Percentiles rank a stretch among this genome's conserved stretches.
Evolutionary conservation across 2,113 vertebrate genomes (phyloP).

Genomic region (Microtus pennsylvanicus): DNA sequence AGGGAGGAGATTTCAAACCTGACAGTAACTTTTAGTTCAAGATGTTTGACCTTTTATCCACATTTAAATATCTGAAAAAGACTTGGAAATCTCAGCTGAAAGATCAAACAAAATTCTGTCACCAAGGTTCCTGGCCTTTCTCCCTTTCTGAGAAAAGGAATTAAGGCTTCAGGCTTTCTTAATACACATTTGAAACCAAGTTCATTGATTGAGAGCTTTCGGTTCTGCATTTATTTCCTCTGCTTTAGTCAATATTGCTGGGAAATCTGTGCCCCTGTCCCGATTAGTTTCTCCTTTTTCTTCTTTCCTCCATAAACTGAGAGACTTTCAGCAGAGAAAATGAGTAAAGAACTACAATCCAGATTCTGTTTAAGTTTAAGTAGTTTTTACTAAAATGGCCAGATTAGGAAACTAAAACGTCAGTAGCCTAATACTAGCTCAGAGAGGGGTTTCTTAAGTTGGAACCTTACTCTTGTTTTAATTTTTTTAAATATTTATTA

Average conservation of each 20-base stretch:
- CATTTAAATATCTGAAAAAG: slow-evolving; percentile 79
- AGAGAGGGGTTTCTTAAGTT: neutral
- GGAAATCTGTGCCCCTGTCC: neutral
- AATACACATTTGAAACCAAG: slow-evolving; percentile 69
- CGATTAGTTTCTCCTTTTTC: slow-evolving; percentile 30
- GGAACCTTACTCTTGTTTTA: slow-evolving; percentile 8
- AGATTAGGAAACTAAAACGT: neutral
- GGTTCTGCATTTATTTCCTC: slow-evolving; percentile 45
- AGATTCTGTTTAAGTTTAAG: slow-evolving; percentile 29
- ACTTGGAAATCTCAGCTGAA: slow-evolving; percentile 72
- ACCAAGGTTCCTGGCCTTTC: slow-evolving; percentile 71
- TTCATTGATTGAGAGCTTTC: slow-evolving; percentile 60
- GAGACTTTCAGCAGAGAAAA: slow-evolving; percentile 29
- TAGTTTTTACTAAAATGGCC: neutral
- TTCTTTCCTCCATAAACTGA: slow-evolving; percentile 1
- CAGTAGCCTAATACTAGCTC: neutral
- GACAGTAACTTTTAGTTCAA: slow-evolving; percentile 61
- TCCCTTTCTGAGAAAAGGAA: slow-evolving; percentile 65
- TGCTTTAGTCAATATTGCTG: neutral
- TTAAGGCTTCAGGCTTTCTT: slow-evolving; percentile 68
- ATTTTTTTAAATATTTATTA: neutral
- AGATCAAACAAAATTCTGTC: slow-evolving; percentile 73
- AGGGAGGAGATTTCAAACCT: slow-evolving; percentile 64
- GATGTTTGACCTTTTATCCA: slow-evolving; percentile 71
- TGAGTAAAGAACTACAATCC: neutral